These are phyloP conservation scores for Thymelicus lineola DNA, from an alignment of 2,888 invertebrate genomes.

Conservation along the genomic window DNA sequence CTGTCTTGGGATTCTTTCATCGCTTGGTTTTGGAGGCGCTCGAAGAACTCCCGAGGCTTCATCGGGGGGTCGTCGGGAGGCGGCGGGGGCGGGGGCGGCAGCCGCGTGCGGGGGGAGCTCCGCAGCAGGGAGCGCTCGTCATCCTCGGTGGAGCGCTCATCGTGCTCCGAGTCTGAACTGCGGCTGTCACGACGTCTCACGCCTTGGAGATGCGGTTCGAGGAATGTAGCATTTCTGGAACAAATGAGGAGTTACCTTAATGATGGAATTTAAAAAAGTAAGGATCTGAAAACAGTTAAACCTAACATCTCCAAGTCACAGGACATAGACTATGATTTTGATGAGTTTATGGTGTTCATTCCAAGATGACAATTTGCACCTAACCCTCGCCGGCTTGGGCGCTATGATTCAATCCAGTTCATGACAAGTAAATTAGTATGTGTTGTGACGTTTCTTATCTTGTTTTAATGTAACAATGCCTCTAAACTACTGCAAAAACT, in stretches of 20 bases:
- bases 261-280: neutral
- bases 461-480: too few relatives aligned
- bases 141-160: constrained; percentile 80
- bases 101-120: constrained; percentile 75
- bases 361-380: too few relatives aligned
- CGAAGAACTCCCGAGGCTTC: constrained; percentile 84
- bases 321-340: too few relatives aligned
- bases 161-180: constrained; percentile 80
- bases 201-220: constrained; percentile 90
- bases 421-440: too few relatives aligned
- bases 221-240: constrained; percentile 91
- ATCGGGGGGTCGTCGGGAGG: constrained; percentile 81
- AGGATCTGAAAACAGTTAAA: too few relatives aligned
- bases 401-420: too few relatives aligned
- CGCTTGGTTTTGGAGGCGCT: constrained; percentile 78
- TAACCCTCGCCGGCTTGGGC: too few relatives aligned
- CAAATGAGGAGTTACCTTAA: constrained; percentile 42
- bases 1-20: constrained; percentile 76
- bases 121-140: constrained; percentile 76
- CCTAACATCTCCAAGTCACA: too few relatives aligned
- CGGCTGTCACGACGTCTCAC: constrained; percentile 80
- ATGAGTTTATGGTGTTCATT: too few relatives aligned
- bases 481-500: too few relatives aligned
- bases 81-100: constrained; percentile 76
- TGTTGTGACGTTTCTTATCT: too few relatives aligned